Percentiles rank a stretch among this genome's conserved stretches.
Conservation (phyloP, 2,888 invertebrate genomes). For the Eugnorisma glareosa region DNA sequence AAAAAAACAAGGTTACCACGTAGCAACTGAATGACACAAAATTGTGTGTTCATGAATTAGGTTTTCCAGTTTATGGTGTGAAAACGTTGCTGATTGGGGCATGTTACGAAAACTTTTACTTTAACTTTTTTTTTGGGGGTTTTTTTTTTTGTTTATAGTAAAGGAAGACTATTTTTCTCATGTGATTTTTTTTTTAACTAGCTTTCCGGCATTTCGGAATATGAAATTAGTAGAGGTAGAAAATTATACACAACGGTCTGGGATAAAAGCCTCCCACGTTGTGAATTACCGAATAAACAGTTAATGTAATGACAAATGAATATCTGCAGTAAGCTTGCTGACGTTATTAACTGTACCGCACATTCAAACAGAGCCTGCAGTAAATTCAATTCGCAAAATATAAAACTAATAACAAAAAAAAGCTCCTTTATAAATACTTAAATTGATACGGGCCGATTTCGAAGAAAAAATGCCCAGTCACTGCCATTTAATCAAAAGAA, state of each 20-base stretch:
- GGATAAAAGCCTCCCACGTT: too few relatives aligned
- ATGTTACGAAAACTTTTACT: too few relatives aligned
- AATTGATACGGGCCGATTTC: neutral
- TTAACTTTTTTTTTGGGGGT: too few relatives aligned
- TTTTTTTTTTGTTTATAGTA: too few relatives aligned
- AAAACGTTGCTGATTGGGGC: too few relatives aligned
- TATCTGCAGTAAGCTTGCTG: neutral
- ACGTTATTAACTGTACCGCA: neutral
- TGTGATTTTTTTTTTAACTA: neutral
- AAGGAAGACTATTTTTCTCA: neutral
- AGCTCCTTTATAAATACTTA: neutral
- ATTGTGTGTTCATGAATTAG: neutral
- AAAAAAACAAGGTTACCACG: neutral
- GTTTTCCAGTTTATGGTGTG: neutral
- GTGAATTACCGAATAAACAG: neutral
- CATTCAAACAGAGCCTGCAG: neutral
- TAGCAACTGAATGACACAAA: neutral
- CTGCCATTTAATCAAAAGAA: neutral
- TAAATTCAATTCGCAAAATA: neutral
- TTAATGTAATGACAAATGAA: neutral
- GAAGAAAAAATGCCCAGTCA: neutral
- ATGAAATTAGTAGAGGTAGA: neutral
- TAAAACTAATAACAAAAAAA: neutral
- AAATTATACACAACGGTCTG: too few relatives aligned
- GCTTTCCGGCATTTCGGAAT: neutral